A percentile compares a stretch with the other conserved stretches of the same genome.
Conservation (phyloP, 64 coral and sea anemone genomes). For the Stichodactyla helianthus region DNA sequence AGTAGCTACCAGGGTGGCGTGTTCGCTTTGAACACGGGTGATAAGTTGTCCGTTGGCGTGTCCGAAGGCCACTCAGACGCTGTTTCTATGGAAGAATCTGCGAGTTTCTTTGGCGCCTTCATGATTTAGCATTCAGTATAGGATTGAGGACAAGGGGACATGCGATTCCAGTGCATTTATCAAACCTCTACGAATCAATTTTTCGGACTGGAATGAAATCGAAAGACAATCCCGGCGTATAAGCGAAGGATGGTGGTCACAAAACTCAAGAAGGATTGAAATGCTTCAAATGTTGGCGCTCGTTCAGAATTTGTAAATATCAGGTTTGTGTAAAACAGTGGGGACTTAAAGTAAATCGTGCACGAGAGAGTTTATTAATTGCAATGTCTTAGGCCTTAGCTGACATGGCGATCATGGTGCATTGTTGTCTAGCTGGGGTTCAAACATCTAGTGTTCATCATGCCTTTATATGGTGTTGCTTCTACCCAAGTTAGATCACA, state of each 20-base stretch:
- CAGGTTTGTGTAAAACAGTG: background rate
- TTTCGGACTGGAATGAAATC: background rate
- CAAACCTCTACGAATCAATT: background rate
- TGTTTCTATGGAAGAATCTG: constrained; percentile 57
- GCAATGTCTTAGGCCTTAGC: no score
- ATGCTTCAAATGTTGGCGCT: background rate
- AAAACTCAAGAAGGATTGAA: background rate
- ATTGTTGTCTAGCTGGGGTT: no score
- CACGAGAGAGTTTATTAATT: background rate
- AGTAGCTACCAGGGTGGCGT: constrained; percentile 94
- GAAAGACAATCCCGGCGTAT: background rate
- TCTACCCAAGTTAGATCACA: no score
- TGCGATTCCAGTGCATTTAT: background rate
- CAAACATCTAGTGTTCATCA: no score
- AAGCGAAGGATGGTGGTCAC: background rate
- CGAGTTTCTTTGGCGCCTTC: constrained; percentile 89
- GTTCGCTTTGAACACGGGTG: constrained; percentile 51
- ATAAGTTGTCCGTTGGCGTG: constrained; percentile 59
- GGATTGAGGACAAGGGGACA: background rate
- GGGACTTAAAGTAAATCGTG: background rate
- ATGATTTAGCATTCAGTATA: constrained; percentile 50
- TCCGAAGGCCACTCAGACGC: constrained; percentile 26
- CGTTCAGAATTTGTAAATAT: constrained; percentile 5
- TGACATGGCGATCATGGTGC: no score
- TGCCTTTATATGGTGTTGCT: no score